These are phyloP conservation scores for Oenanthe melanoleuca DNA, from an alignment of 2,113 vertebrate species.

Conservation along the genomic window DNA sequence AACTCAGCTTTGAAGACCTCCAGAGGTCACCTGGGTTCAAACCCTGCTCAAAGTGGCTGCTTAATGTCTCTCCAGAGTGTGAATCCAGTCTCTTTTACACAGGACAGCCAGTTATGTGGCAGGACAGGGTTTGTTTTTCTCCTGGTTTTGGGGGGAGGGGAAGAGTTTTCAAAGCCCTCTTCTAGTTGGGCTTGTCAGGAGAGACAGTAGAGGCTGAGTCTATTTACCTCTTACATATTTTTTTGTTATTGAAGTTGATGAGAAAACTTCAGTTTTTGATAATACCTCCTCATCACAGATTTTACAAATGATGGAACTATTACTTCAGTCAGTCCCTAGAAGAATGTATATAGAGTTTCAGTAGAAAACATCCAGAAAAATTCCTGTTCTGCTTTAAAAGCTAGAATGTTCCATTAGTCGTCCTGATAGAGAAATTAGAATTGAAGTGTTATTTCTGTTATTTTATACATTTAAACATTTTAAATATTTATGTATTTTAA, in stretches of 20 bases:
- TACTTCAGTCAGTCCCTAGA: neutral
- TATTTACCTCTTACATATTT: neutral
- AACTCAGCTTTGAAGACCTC: neutral
- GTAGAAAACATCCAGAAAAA: neutral
- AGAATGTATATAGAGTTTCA: neutral
- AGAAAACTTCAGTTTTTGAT: neutral
- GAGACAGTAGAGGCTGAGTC: neutral
- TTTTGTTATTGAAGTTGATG: neutral
- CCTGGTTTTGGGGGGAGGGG: accelerated
- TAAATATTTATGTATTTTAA: neutral
- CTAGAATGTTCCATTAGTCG: neutral
- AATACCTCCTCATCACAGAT: neutral
- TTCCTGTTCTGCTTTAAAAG: neutral
- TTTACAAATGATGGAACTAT: neutral
- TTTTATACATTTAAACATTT: neutral
- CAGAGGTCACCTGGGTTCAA: neutral
- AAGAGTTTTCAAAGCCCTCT: neutral
- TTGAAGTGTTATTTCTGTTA: neutral
- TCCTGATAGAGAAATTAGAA: neutral
- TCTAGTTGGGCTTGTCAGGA: neutral
- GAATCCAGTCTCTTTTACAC: neutral
- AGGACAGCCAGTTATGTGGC: neutral
- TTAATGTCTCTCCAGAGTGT: neutral
- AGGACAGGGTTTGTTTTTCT: accelerated
- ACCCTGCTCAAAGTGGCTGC: neutral